Evolutionary conservation across 2,888 invertebrate species (phyloP).

Genomic region (Sclerodermus sp.): DNA sequence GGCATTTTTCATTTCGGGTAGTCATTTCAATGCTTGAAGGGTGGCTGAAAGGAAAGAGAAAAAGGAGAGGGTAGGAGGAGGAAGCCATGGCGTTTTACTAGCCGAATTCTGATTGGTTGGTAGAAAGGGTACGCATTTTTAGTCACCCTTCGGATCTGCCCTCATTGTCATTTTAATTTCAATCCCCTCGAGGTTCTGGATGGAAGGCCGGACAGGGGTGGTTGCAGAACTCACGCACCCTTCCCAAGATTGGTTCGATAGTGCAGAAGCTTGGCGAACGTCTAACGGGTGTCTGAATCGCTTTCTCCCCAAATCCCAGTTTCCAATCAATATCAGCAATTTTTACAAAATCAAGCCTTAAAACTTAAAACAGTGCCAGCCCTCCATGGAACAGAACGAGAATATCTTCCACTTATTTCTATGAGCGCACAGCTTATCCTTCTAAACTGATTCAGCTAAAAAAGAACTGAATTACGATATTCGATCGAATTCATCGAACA

Average conservation of each 20-base stretch:
- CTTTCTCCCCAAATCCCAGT: no score
- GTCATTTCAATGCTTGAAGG: neutral
- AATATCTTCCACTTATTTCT: no score
- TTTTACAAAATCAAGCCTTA: no score
- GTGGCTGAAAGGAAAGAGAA: constrained; percentile 15
- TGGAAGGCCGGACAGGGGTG: neutral
- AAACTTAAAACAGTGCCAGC: neutral
- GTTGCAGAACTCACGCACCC: constrained; percentile 33
- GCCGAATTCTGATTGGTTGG: constrained; percentile 49
- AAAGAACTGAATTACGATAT: no score
- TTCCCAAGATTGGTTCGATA: constrained; percentile 40
- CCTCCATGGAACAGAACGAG: constrained; percentile 1
- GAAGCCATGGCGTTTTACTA: constrained; percentile 44
- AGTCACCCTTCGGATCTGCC: constrained; percentile 53
- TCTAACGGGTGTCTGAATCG: constrained; percentile 26
- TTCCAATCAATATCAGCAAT: no score
- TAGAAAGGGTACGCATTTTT: constrained; percentile 49
- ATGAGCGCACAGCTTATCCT: no score
- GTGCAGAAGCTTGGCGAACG: constrained; percentile 34
- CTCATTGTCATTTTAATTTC: constrained; percentile 58
- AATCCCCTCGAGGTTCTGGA: constrained; percentile 39
- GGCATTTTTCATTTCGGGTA: neutral
- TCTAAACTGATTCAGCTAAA: no score
- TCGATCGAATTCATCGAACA: no score
- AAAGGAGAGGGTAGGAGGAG: constrained; percentile 13